A percentile compares a stretch with the other conserved stretches of the same genome.
Conservation (phyloP, 1,140 invertebrate genomes). For the Metaphire vulgaris region DNA sequence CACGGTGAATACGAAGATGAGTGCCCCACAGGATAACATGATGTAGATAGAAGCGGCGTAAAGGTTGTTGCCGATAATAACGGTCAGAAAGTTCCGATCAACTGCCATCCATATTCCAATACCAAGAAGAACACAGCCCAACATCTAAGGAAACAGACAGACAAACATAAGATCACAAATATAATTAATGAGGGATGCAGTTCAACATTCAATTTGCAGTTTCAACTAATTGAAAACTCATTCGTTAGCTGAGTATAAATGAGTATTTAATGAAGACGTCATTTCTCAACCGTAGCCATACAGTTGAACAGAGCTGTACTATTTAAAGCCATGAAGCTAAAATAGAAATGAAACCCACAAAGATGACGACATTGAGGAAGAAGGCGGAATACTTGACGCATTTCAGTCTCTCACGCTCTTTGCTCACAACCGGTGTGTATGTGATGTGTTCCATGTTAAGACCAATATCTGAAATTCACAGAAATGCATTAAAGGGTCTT, state of each 20-base stretch:
- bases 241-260: too few species aligned
- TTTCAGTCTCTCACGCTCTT: background rate
- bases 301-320: too few species aligned
- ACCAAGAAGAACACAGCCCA: slow-evolving; percentile 19
- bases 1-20: slow-evolving; percentile 28
- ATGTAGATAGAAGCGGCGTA: slow-evolving; percentile 29
- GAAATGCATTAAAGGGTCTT: too few species aligned
- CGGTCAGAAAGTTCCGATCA: slow-evolving; percentile 28
- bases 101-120: slow-evolving; percentile 30
- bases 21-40: slow-evolving; percentile 16
- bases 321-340: too few species aligned
- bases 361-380: background rate
- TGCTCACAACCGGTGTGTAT: background rate
- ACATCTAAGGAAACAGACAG: slow-evolving; percentile 20
- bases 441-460: background rate
- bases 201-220: too few species aligned
- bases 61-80: slow-evolving; percentile 28
- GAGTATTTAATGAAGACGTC: too few species aligned
- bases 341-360: background rate
- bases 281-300: too few species aligned
- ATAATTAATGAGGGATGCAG: too few species aligned
- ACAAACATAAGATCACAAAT: too few species aligned
- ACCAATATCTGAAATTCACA: too few species aligned
- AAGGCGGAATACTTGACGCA: background rate
- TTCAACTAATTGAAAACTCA: too few species aligned